phyloP scores from a whole-genome alignment of 2,888 invertebrate species.

The Scaptomyza caliginosa region DNA sequence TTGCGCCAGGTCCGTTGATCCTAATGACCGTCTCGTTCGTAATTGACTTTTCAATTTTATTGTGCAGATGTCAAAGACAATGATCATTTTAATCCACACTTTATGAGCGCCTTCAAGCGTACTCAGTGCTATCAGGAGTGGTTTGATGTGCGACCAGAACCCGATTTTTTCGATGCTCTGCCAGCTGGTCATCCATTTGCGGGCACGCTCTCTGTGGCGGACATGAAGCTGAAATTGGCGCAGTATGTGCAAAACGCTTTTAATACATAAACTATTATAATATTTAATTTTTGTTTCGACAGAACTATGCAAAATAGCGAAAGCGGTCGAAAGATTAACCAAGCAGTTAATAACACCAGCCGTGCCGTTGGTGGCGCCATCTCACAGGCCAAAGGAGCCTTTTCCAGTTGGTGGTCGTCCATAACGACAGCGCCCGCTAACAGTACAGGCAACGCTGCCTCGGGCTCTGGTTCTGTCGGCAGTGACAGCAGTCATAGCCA shows the following conservation, averaged over 20 bases:
- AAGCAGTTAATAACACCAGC: constrained; percentile 95
- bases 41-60: not conserved
- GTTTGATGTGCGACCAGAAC: constrained; percentile 87
- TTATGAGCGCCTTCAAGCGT: constrained; percentile 92
- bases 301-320: constrained; percentile 98
- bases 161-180: constrained; percentile 88
- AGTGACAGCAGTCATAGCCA: constrained; percentile 25
- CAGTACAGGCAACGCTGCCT: constrained; percentile 17
- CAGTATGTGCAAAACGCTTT: constrained; percentile 88
- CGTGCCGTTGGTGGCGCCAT: constrained; percentile 95
- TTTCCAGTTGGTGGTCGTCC: constrained; percentile 94
- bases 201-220: constrained; percentile 96
- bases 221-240: constrained; percentile 95
- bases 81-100: constrained; percentile 94
- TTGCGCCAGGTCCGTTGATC: constrained; percentile 46
- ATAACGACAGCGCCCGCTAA: constrained; percentile 86
- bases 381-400: constrained; percentile 93
- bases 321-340: constrained; percentile 95
- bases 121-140: constrained; percentile 96
- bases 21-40: not conserved
- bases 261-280: not conserved
- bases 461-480: constrained; percentile 11
- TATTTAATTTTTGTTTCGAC: constrained; percentile 11
- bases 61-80: constrained; percentile 88
- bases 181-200: constrained; percentile 96